Evolutionary conservation across 2,888 invertebrate genomes (phyloP).

Genomic region (Leptinotarsa tumamoca): DNA sequence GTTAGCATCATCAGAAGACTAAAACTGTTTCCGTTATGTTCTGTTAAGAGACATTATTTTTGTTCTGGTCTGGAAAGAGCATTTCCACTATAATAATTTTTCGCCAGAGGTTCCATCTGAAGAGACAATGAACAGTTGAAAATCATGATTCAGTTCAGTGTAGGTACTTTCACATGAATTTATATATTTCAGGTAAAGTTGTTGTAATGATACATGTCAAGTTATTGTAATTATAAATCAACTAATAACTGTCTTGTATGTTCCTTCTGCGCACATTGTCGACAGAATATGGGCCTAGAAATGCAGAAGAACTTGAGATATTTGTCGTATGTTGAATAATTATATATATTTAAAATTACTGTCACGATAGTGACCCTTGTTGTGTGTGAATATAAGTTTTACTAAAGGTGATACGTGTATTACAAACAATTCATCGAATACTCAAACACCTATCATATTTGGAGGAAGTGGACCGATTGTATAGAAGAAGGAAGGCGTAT

Average conservation of each 20-base stretch:
- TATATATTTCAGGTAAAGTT: background rate
- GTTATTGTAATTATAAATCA: background rate
- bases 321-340: background rate
- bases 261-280: background rate
- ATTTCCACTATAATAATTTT: too few species aligned
- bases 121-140: too few species aligned
- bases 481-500: conserved; percentile 16
- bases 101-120: too few species aligned
- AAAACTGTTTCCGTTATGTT: too few species aligned
- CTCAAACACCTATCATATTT: background rate
- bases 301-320: background rate
- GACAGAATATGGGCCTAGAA: conserved; percentile 21
- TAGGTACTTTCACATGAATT: background rate
- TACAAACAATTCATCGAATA: background rate
- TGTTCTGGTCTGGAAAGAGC: too few species aligned
- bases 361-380: background rate
- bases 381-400: background rate
- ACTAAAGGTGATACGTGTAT: background rate
- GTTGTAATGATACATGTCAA: background rate
- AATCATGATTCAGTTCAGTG: too few species aligned
- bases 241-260: background rate
- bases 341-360: background rate
- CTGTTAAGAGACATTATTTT: too few species aligned
- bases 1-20: too few species aligned
- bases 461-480: background rate